These are phyloP conservation scores for Echinometra lucunter DNA, from an alignment of 53 echinoderm and acorn worm species.

Conservation along the genomic window DNA sequence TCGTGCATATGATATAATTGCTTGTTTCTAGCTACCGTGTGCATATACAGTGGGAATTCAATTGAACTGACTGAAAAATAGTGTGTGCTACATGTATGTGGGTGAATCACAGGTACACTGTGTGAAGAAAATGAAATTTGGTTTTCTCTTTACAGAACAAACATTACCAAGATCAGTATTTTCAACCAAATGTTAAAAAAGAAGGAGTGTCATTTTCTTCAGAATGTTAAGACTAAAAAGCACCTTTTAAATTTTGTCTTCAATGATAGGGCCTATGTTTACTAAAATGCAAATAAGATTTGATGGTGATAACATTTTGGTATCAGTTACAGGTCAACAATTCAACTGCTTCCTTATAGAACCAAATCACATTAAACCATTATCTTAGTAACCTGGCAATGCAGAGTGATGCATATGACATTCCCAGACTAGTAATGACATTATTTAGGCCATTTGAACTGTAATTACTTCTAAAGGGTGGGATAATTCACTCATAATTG, in stretches of 20 bases:
- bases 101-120: too few species aligned
- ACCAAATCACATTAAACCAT: neutral
- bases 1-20: too few species aligned
- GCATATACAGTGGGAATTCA: too few species aligned
- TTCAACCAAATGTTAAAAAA: neutral
- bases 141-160: too few species aligned
- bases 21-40: too few species aligned
- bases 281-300: neutral
- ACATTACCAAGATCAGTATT: too few species aligned
- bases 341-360: neutral
- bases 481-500: too few species aligned
- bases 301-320: neutral
- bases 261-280: neutral
- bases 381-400: neutral
- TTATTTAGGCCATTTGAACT: neutral
- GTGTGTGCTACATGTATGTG: too few species aligned
- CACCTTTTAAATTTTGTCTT: neutral
- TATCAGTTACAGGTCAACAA: neutral
- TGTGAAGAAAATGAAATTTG: too few species aligned
- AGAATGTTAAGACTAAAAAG: too few species aligned
- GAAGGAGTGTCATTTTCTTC: neutral
- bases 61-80: too few species aligned
- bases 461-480: constrained; percentile 5
- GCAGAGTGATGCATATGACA: neutral
- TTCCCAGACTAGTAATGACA: neutral